phyloP scores from a whole-genome alignment of 2,113 vertebrate species.

The Petaurus breviceps region DNA sequence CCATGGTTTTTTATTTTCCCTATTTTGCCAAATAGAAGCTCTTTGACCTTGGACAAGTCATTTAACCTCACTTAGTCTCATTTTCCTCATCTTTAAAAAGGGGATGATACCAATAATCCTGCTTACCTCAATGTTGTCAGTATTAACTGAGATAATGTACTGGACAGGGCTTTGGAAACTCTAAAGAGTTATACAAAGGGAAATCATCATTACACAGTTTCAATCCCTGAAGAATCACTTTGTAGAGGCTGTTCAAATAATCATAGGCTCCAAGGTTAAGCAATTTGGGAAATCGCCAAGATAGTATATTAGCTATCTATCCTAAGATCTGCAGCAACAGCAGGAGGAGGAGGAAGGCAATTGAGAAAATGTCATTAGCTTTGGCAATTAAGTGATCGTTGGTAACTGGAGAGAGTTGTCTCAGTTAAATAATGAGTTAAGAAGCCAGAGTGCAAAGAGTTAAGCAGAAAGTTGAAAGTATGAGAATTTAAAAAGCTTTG shows the following conservation, averaged over 20 bases:
- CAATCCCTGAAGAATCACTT: not conserved
- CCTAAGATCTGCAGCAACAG: not conserved
- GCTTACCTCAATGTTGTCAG: not conserved
- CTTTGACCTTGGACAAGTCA: not conserved
- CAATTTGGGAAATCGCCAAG: not conserved
- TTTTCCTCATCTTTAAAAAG: not conserved
- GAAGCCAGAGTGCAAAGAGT: not conserved
- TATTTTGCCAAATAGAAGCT: not conserved
- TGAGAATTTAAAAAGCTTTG: not conserved
- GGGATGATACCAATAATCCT: not conserved
- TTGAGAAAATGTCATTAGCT: not conserved
- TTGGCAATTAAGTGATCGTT: not conserved
- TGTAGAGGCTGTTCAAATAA: not conserved
- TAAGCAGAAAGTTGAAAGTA: not conserved
- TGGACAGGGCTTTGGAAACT: not conserved
- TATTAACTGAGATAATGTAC: not conserved
- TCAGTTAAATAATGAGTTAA: not conserved
- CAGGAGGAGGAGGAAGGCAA: not conserved
- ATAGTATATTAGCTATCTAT: not conserved
- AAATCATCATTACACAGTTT: not conserved
- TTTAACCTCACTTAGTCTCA: not conserved
- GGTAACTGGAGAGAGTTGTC: not conserved
- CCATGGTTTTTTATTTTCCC: not conserved
- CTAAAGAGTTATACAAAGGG: not conserved
- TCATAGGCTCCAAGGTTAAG: not conserved